phyloP scores from a whole-genome alignment of 2,113 vertebrate genomes.

The Pipra filicauda region DNA sequence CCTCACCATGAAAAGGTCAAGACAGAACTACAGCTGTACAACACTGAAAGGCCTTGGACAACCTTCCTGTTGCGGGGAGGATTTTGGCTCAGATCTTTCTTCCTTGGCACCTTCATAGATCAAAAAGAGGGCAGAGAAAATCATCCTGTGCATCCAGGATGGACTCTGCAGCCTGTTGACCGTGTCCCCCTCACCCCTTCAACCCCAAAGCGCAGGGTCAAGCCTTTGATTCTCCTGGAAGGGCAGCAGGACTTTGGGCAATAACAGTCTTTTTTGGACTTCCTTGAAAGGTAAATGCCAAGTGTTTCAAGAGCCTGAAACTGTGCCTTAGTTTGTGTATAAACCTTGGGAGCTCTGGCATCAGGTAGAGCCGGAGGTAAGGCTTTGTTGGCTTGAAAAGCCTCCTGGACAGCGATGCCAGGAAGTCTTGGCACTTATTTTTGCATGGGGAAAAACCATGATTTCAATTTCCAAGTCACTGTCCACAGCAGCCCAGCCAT shows the following conservation, averaged over 20 bases:
- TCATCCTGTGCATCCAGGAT: neutral
- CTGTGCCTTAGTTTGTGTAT: neutral
- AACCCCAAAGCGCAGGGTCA: neutral
- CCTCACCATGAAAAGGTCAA: neutral
- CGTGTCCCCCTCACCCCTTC: neutral
- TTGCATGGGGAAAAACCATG: neutral
- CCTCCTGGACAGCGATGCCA: neutral
- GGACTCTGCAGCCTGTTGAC: rapidly evolving
- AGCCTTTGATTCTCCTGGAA: neutral
- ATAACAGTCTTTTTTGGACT: neutral
- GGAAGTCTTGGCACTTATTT: neutral
- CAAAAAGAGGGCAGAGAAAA: neutral
- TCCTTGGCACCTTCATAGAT: neutral
- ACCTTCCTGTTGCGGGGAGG: rapidly evolving
- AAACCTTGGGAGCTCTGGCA: constrained; percentile 5
- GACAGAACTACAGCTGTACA: neutral
- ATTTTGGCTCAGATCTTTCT: neutral
- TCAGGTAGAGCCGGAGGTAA: neutral
- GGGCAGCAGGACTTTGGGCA: neutral
- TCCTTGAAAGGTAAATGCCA: constrained; percentile 1
- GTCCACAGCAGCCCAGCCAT: neutral
- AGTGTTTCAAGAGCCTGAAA: constrained; percentile 15
- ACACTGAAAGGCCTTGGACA: neutral
- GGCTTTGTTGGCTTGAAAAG: neutral
- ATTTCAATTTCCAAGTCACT: neutral